phyloP scores from a whole-genome alignment of 2,888 invertebrate species.

The Limnephilus marmoratus region DNA sequence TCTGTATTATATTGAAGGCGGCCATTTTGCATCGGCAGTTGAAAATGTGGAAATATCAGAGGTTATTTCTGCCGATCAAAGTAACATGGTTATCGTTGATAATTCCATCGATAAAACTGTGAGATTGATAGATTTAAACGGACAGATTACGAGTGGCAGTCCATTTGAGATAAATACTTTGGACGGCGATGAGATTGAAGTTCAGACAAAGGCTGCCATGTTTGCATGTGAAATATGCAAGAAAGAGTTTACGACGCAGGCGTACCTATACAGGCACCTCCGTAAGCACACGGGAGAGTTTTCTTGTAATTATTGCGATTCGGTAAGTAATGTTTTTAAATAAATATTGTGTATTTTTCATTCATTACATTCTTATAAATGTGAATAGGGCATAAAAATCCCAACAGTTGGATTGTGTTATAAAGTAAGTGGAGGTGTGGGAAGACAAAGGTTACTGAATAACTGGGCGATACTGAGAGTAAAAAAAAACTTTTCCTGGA shows the following conservation, averaged over 20 bases:
- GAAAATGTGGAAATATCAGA: conserved; percentile 21
- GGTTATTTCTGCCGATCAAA: not conserved
- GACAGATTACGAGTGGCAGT: conserved; percentile 35
- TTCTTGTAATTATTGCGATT: conserved; percentile 59
- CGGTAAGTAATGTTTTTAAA: conserved; percentile 45
- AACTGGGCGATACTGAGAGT: no score
- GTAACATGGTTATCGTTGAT: conserved; percentile 35
- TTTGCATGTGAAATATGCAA: conserved; percentile 66
- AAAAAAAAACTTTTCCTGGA: no score
- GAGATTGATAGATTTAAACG: conserved; percentile 47
- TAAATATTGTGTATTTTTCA: not conserved
- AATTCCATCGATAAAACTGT: conserved; percentile 42
- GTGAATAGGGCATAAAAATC: not conserved
- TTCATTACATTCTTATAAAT: not conserved
- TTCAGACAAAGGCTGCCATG: not conserved
- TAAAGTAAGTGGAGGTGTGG: no score
- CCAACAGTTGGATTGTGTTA: no score
- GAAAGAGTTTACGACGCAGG: conserved; percentile 65
- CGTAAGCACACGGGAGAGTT: conserved; percentile 66
- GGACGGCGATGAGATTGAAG: not conserved
- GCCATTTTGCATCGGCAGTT: conserved; percentile 26
- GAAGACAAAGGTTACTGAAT: no score
- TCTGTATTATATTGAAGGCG: conserved; percentile 43
- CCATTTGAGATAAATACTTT: conserved; percentile 20
- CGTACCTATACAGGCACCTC: conserved; percentile 67